Evolutionary conservation across 2,113 vertebrate genomes (phyloP).

Genomic region (Nematolebias whitei): DNA sequence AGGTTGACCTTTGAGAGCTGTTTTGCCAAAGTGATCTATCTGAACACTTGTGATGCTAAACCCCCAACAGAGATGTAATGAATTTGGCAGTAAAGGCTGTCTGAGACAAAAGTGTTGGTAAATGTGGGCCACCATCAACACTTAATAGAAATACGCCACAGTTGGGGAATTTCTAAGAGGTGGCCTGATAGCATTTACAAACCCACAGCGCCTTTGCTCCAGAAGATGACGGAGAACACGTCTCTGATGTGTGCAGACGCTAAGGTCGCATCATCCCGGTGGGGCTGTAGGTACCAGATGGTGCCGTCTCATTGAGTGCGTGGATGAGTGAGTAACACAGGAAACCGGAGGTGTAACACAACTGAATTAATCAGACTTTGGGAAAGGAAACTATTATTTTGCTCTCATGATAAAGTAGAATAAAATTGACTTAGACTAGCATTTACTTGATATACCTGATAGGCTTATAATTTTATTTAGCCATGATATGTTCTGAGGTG

Average conservation of each 20-base stretch:
- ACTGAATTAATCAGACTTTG: conserved; percentile 47
- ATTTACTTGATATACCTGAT: conserved; percentile 7
- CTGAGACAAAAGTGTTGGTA: conserved; percentile 37
- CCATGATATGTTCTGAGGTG: background rate
- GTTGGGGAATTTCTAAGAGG: conserved; percentile 13
- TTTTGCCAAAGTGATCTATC: conserved; percentile 28
- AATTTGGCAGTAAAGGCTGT: conserved; percentile 25
- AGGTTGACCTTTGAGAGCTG: conserved; percentile 15
- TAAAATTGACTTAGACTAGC: conserved; percentile 15
- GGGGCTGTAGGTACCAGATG: conserved; percentile 63
- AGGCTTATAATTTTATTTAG: conserved; percentile 8
- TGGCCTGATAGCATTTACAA: conserved; percentile 26
- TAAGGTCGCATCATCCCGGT: conserved; percentile 18
- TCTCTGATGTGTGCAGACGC: conserved; percentile 32
- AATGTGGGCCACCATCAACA: conserved; percentile 42
- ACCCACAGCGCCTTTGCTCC: conserved; percentile 14
- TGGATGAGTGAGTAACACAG: conserved; percentile 60
- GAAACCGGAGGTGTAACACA: conserved; percentile 60
- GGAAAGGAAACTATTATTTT: conserved; percentile 20
- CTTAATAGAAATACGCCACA: conserved; percentile 27
- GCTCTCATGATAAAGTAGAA: conserved; percentile 7
- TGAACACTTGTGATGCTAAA: conserved; percentile 29
- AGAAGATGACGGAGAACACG: conserved; percentile 14
- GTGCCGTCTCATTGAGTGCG: conserved; percentile 37
- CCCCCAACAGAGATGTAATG: conserved; percentile 19